Evolutionary conservation across 2,888 invertebrate species (phyloP), one percentile per base, ranked within the genome.

Genomic region (Epirrhoe tristata): DNA sequence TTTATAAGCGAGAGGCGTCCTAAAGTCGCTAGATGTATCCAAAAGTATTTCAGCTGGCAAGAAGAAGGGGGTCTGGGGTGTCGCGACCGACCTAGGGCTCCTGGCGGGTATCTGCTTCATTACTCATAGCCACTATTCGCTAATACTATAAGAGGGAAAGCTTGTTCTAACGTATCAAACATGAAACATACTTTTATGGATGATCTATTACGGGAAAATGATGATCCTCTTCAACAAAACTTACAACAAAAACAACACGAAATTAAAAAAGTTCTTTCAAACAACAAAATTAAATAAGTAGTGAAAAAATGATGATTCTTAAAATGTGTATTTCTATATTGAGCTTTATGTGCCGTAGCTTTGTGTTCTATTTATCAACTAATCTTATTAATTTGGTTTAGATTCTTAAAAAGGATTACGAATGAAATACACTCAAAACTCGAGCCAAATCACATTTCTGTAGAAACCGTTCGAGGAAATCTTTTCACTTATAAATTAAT

Each of bases 61-160:
- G 10, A 46, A 16, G 51, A 48, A 56, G 59, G 57, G 50, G 56
- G 50, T 51, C 34, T 61, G 59, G 57, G 69, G 68, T 67, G 70
- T 74, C 73, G 58, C 61, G 63, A 46, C 62, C 54, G 51, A 66
- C 54, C 71, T 70, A 70, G 71, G 60, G 51, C 48, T 59, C 63
- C 55, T 55, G 67, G 66, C 34, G 66, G 65, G 62, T 62, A 63
- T 66, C 14, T 67, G 70, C 58, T 72, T 69, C 68, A 70, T 70
- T 74, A 70, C 70, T 70, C 68, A 63, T 62, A 61, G 52, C 61
- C 34, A 66, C 46, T 36, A 53, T 50, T 34, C 52, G 60, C 39
- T 59, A 63, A 63, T 60, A 53, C 31, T 32, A 39, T 52, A 39
- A 67, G 46, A 51, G 55, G 50, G 16, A 55, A 58, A 54, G 16